Conservation (phyloP, 2,113 vertebrate species). For the Oryzias curvinotus region DNA sequence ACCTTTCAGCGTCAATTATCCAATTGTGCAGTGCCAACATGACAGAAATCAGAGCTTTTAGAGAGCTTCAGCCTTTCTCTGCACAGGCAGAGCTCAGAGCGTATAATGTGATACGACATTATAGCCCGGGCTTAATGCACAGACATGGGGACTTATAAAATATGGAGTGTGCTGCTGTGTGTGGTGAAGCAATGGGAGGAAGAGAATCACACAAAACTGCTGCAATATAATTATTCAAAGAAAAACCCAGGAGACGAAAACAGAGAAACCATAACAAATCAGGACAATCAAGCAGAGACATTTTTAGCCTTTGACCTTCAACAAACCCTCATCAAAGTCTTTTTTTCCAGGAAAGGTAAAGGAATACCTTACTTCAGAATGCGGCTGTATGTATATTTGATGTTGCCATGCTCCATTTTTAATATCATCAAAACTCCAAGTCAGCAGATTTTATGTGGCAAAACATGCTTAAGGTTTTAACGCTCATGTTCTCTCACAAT, state of each 20-base stretch:
- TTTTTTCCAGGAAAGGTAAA: slow-evolving; percentile 45
- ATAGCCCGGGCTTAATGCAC: slow-evolving; percentile 69
- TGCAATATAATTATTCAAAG: slow-evolving; percentile 18
- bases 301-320: slow-evolving; percentile 1
- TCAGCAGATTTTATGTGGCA: slow-evolving; percentile 54
- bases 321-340: neutral
- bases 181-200: slow-evolving; percentile 16
- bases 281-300: neutral
- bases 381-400: slow-evolving; percentile 63
- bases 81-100: slow-evolving; percentile 42
- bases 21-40: slow-evolving; percentile 63
- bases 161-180: slow-evolving; percentile 58
- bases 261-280: slow-evolving; percentile 1
- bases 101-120: slow-evolving; percentile 75
- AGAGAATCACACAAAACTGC: slow-evolving; percentile 13
- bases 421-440: slow-evolving; percentile 48
- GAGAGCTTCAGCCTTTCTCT: slow-evolving; percentile 49
- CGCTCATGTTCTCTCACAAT: slow-evolving; percentile 34
- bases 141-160: slow-evolving; percentile 71
- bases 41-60: slow-evolving; percentile 78
- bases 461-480: slow-evolving; percentile 46
- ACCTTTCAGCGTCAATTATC: slow-evolving; percentile 75
- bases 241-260: too few species aligned
- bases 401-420: slow-evolving; percentile 58
- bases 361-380: slow-evolving; percentile 53